Conservation (phyloP, 2,888 invertebrate species). For the Atrina japonica region DNA sequence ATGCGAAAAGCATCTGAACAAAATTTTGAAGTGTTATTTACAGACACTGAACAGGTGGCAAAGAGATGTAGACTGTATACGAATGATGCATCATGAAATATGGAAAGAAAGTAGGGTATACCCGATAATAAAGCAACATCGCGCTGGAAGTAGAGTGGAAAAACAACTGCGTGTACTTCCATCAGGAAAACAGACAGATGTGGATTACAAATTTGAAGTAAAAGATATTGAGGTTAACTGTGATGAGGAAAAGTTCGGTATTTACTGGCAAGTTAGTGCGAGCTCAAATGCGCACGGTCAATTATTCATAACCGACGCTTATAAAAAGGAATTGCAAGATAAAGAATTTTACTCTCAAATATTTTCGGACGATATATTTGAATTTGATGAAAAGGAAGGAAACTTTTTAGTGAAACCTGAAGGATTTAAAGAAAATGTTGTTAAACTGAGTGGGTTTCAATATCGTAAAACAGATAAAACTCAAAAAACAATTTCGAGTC, state of each 20-base stretch:
- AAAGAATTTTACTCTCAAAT: conserved; percentile 17
- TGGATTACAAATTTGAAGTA: conserved; percentile 42
- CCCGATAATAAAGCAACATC: conserved; percentile 38
- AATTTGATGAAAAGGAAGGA: neutral
- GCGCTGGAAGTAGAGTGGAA: conserved; percentile 47
- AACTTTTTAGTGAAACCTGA: conserved; percentile 22
- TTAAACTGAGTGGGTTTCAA: conserved; percentile 30
- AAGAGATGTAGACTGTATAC: conserved; percentile 35
- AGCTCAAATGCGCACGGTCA: conserved; percentile 19
- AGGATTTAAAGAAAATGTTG: conserved; percentile 38
- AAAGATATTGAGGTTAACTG: conserved; percentile 18
- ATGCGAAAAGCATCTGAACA: neutral
- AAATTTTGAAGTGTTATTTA: conserved; percentile 21
- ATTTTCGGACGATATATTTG: conserved; percentile 23
- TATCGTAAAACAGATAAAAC: neutral
- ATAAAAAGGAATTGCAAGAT: neutral
- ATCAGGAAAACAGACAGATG: conserved; percentile 32
- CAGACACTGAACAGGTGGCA: conserved; percentile 39
- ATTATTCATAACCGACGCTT: conserved; percentile 11
- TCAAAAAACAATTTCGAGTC: conserved; percentile 8
- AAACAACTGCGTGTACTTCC: conserved; percentile 39
- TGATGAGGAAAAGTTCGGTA: neutral
- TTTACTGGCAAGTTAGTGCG: conserved; percentile 30
- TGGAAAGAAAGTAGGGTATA: conserved; percentile 38
- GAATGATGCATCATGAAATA: conserved; percentile 44